Conservation (phyloP, 2,113 vertebrate genomes). For the Pomatorhinus ruficollis region DNA sequence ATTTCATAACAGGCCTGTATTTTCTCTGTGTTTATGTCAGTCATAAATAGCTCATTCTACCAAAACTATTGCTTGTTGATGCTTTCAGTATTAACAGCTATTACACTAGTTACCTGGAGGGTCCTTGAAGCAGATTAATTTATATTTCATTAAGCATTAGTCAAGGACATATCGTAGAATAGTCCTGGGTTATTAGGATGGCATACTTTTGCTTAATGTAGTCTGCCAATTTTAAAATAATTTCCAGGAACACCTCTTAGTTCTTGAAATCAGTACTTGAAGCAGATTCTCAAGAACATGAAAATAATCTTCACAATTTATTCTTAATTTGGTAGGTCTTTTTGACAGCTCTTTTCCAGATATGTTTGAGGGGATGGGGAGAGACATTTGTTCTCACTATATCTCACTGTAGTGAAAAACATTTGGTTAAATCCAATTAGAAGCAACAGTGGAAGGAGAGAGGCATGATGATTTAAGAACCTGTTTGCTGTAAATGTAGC, state of each 20-base stretch:
- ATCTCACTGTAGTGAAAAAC: not conserved
- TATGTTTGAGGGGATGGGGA: not conserved
- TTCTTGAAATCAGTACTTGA: not conserved
- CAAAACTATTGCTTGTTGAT: not conserved
- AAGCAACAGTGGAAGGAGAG: not conserved
- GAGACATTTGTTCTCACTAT: not conserved
- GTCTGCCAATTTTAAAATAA: not conserved
- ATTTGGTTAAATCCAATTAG: not conserved
- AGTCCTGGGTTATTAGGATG: not conserved
- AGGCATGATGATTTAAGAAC: accelerated
- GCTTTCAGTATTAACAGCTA: not conserved
- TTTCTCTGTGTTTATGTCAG: not conserved
- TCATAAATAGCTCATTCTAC: not conserved
- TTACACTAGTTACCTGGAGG: not conserved
- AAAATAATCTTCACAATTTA: not conserved
- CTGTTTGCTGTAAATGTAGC: not conserved
- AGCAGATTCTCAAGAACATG: not conserved
- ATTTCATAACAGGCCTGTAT: not conserved
- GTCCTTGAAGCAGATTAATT: not conserved
- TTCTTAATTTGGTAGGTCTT: not conserved
- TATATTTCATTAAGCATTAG: not conserved
- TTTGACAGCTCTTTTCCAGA: not conserved
- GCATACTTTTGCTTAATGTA: not conserved
- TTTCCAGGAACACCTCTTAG: not conserved
- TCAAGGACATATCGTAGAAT: not conserved